phyloP scores from a whole-genome alignment of 1,140 invertebrate species.

The Caenorhabditis brenneri region DNA sequence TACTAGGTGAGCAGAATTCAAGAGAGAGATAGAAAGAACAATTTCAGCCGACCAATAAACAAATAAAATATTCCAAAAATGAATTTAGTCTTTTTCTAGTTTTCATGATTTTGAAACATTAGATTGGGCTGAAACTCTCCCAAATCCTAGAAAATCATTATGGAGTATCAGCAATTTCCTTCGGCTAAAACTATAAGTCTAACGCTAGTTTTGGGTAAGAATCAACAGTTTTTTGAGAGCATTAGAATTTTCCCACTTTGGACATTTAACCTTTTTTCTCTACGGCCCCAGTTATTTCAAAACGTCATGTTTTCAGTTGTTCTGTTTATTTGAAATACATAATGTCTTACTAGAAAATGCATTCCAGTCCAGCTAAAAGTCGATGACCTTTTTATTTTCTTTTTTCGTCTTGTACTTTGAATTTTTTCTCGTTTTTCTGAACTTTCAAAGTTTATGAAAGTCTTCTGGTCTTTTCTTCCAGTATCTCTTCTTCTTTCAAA shows the following conservation, averaged over 20 bases:
- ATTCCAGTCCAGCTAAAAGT: background rate
- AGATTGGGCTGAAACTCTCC: too few species aligned
- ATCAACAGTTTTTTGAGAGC: too few species aligned
- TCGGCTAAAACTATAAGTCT: too few species aligned
- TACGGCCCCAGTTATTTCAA: background rate
- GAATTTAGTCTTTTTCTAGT: background rate
- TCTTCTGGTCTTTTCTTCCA: background rate
- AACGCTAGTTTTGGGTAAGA: too few species aligned
- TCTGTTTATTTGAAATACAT: background rate
- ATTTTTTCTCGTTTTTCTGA: background rate
- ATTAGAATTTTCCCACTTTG: too few species aligned
- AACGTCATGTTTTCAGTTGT: background rate
- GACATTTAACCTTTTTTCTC: background rate
- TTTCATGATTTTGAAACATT: too few species aligned
- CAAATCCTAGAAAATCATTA: too few species aligned
- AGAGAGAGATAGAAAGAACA: too few species aligned
- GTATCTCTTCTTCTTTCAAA: background rate
- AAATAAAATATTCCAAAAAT: background rate
- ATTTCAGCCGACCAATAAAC: conserved; percentile 9
- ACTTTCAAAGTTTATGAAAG: background rate
- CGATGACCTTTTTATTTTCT: background rate
- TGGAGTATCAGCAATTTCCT: too few species aligned
- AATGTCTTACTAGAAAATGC: background rate
- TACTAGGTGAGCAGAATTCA: too few species aligned
- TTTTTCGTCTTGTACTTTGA: background rate